These are phyloP conservation scores for Labia minor DNA, from an alignment of 2,888 invertebrate species.

Conservation along the genomic window DNA sequence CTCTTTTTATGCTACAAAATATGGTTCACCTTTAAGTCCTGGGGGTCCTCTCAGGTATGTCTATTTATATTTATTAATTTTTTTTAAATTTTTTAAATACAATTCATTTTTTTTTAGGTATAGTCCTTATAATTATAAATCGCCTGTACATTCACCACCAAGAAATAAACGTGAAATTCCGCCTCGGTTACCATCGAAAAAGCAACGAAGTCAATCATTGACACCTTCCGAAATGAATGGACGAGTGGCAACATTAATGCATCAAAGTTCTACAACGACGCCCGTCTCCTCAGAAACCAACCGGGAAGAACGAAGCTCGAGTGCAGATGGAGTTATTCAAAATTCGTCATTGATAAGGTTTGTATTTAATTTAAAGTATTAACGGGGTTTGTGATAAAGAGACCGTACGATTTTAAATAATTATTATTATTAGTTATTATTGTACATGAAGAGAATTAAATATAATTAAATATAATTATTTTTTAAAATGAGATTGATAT, in stretches of 20 bases:
- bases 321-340: conserved; percentile 58
- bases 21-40: conserved; percentile 36
- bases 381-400: no score
- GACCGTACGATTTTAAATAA: no score
- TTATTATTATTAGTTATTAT: no score
- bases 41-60: background rate
- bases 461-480: no score
- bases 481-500: no score
- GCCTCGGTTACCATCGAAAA: conserved; percentile 40
- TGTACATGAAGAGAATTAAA: no score
- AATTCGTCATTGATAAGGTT: conserved; percentile 30
- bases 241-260: conserved; percentile 22
- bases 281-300: background rate
- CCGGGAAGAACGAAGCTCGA: conserved; percentile 50
- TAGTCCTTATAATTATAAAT: conserved; percentile 35
- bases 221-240: conserved; percentile 52
- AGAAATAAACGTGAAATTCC: conserved; percentile 40
- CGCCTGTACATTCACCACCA: conserved; percentile 48
- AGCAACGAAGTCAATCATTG: conserved; percentile 68
- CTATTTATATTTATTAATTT: background rate
- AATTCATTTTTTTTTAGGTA: conserved; percentile 21
- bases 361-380: conserved; percentile 19
- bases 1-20: conserved; percentile 57
- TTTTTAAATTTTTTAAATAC: background rate
- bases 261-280: conserved; percentile 31